These are phyloP conservation scores for Siniperca knerii DNA, from an alignment of 2,113 vertebrate genomes.

Conservation along the genomic window DNA sequence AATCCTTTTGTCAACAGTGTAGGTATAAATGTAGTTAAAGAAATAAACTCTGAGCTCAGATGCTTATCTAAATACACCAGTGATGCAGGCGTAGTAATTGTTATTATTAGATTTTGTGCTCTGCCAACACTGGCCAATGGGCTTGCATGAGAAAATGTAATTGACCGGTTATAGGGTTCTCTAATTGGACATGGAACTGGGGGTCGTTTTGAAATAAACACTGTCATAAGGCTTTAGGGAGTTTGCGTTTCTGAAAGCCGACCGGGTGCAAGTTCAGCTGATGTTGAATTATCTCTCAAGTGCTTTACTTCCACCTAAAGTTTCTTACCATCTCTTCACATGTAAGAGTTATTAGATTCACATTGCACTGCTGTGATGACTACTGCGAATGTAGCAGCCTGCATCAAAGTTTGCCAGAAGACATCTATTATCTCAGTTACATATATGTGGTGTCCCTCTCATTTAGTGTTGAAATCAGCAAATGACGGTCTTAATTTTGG, in stretches of 20 bases:
- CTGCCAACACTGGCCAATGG: constrained; percentile 46
- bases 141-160: constrained; percentile 60
- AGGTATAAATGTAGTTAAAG: constrained; percentile 15
- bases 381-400: neutral
- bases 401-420: neutral
- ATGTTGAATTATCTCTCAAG: neutral
- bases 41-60: constrained; percentile 29
- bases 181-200: constrained; percentile 47
- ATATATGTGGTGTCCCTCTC: neutral
- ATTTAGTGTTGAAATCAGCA: neutral
- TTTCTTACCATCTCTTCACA: neutral
- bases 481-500: no score
- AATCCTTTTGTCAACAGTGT: constrained; percentile 44
- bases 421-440: neutral
- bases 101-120: constrained; percentile 63
- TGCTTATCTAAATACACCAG: constrained; percentile 48
- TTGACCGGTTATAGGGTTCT: constrained; percentile 47
- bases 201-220: constrained; percentile 42
- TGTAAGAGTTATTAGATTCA: neutral
- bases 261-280: neutral
- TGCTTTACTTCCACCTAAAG: neutral
- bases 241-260: constrained; percentile 17
- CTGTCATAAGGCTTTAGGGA: neutral
- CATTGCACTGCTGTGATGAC: neutral
- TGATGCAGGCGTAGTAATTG: constrained; percentile 53